These are phyloP conservation scores for Dicerorhinus sumatrensis DNA, from an alignment of 2,113 vertebrate genomes.

Conservation along the genomic window DNA sequence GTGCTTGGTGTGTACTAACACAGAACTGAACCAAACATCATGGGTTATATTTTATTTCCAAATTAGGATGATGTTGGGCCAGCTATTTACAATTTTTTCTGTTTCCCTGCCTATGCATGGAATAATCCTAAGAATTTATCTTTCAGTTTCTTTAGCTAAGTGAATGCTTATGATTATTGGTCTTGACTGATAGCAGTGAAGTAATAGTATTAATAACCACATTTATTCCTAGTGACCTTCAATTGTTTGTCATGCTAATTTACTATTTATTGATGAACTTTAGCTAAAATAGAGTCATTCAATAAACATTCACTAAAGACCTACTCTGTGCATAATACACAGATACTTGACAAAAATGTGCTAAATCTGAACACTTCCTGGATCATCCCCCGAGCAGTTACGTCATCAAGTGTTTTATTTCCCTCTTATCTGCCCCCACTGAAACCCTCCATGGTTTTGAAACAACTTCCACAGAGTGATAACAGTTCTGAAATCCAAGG, in stretches of 20 bases:
- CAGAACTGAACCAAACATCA: not conserved
- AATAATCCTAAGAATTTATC: not conserved
- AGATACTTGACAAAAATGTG: not conserved
- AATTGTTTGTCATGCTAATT: not conserved
- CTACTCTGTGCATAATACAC: not conserved
- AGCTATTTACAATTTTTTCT: not conserved
- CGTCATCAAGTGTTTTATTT: not conserved
- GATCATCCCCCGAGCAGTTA: not conserved
- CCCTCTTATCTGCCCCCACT: not conserved
- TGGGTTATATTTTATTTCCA: not conserved
- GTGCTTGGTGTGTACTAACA: not conserved
- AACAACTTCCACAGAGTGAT: not conserved
- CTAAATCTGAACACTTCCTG: not conserved
- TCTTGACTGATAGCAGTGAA: not conserved
- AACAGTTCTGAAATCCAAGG: not conserved
- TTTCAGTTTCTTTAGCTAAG: not conserved
- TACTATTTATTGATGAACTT: slow-evolving; percentile 10
- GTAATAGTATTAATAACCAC: not conserved
- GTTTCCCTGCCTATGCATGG: no score
- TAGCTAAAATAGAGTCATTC: not conserved
- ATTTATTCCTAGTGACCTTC: not conserved
- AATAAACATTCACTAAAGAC: not conserved
- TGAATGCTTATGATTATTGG: not conserved
- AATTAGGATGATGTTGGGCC: not conserved
- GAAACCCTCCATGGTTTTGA: slow-evolving; percentile 10